A percentile compares a stretch with the other conserved stretches of the same genome.
These are phyloP conservation scores for Zophobas morio DNA, from an alignment of 1,140 invertebrate species.

Conservation along the genomic window DNA sequence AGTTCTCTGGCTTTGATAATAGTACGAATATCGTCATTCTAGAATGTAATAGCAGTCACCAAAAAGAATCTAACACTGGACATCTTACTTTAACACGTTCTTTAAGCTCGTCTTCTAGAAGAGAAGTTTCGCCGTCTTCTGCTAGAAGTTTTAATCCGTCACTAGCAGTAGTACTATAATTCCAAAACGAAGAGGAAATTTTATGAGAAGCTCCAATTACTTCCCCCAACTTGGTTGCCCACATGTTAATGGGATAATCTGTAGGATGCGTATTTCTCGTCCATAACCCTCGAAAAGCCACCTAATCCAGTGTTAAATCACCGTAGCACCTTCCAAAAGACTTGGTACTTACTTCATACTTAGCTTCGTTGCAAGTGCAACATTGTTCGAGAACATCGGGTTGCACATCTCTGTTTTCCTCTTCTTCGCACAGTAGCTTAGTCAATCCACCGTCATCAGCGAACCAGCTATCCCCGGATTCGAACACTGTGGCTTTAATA, in stretches of 20 bases:
- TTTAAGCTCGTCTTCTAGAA: constrained; percentile 94
- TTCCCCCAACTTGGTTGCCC: constrained; percentile 94
- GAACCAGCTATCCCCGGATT: constrained; percentile 88
- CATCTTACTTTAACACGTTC: constrained; percentile 72
- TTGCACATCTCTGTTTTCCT: constrained; percentile 78
- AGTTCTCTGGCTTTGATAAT: constrained; percentile 98
- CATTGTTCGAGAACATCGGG: constrained; percentile 82
- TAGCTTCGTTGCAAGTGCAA: constrained; percentile 94
- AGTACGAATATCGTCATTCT: constrained; percentile 93
- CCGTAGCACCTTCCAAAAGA: background rate
- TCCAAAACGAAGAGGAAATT: constrained; percentile 91
- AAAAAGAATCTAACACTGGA: constrained; percentile 14
- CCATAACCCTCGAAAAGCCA: constrained; percentile 97
- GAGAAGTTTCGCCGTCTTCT: constrained; percentile 90
- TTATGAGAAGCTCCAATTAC: constrained; percentile 97
- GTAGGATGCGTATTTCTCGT: constrained; percentile 97
- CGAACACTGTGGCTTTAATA: constrained; percentile 86
- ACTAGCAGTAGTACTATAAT: constrained; percentile 89
- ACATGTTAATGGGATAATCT: constrained; percentile 91
- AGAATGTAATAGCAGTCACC: constrained; percentile 51
- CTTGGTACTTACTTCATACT: constrained; percentile 81
- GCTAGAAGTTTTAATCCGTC: constrained; percentile 92
- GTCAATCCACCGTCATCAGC: constrained; percentile 88
- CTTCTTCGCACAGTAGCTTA: constrained; percentile 85
- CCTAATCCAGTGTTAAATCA: constrained; percentile 66